These are phyloP conservation scores for Araneus ventricosus DNA, from an alignment of 1,140 invertebrate species.

Conservation along the genomic window DNA sequence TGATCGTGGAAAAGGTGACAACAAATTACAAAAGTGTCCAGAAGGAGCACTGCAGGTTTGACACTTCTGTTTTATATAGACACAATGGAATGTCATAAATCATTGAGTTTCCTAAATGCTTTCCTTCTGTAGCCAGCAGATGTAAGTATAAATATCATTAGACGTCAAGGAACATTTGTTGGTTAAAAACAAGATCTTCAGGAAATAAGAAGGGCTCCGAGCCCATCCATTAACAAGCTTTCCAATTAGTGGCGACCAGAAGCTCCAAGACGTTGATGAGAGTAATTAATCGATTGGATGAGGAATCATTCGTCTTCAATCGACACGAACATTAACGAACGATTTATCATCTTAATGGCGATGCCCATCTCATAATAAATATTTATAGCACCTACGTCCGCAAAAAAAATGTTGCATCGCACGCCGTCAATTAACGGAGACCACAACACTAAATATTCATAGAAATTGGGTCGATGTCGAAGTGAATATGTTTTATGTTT, in stretches of 20 bases:
- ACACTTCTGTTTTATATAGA: too few species aligned
- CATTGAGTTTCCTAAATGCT: too few species aligned
- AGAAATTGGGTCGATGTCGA: neutral
- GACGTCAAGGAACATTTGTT: too few species aligned
- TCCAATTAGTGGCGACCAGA: constrained; percentile 18
- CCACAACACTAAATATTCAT: constrained; percentile 58
- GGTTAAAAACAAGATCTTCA: too few species aligned
- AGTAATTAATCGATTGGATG: constrained; percentile 58
- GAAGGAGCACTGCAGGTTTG: too few species aligned
- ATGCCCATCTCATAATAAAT: constrained; percentile 48
- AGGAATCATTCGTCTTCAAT: constrained; percentile 58
- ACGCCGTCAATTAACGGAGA: constrained; percentile 40
- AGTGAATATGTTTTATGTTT: too few species aligned
- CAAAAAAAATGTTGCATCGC: neutral
- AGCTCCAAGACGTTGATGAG: constrained; percentile 2
- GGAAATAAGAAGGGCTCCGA: too few species aligned
- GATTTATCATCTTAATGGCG: constrained; percentile 59
- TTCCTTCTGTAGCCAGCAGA: too few species aligned
- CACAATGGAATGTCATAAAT: too few species aligned
- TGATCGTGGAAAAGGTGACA: too few species aligned
- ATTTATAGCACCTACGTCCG: constrained; percentile 36
- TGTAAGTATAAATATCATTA: too few species aligned
- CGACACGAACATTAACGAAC: constrained; percentile 54
- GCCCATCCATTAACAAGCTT: neutral
- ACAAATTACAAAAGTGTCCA: too few species aligned